Evolutionary conservation across 2,113 vertebrate species (phyloP).

Genomic region (Caloenas nicobarica): DNA sequence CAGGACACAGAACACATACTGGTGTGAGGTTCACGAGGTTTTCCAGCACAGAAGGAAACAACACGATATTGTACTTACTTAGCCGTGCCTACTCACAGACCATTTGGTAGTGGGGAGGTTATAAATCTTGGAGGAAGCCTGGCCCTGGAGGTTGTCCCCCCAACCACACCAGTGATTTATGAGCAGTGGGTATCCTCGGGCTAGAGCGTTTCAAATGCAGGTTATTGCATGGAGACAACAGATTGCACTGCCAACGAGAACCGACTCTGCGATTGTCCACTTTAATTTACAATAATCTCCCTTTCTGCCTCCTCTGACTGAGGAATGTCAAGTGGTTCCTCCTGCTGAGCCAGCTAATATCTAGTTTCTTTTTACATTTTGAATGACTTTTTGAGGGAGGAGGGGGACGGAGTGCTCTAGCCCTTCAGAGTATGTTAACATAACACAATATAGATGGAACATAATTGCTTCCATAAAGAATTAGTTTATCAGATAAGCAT

Average conservation of each 20-base stretch:
- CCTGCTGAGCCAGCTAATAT: conserved; percentile 36
- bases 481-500: background rate
- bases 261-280: background rate
- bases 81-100: background rate
- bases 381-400: background rate
- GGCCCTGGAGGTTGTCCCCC: background rate
- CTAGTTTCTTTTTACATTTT: background rate
- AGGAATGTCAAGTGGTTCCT: conserved; percentile 44
- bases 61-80: accelerated
- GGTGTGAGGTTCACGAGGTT: background rate
- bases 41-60: background rate
- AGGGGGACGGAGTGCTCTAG: background rate
- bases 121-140: background rate
- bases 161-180: background rate
- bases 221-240: background rate
- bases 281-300: background rate
- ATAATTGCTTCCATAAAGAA: background rate
- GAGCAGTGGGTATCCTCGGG: background rate
- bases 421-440: background rate
- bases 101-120: background rate
- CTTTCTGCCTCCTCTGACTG: background rate
- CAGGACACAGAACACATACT: background rate
- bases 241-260: accelerated
- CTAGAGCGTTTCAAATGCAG: background rate
- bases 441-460: background rate